phyloP scores from a whole-genome alignment of 2,888 invertebrate genomes.

The Doris montereyensis region DNA sequence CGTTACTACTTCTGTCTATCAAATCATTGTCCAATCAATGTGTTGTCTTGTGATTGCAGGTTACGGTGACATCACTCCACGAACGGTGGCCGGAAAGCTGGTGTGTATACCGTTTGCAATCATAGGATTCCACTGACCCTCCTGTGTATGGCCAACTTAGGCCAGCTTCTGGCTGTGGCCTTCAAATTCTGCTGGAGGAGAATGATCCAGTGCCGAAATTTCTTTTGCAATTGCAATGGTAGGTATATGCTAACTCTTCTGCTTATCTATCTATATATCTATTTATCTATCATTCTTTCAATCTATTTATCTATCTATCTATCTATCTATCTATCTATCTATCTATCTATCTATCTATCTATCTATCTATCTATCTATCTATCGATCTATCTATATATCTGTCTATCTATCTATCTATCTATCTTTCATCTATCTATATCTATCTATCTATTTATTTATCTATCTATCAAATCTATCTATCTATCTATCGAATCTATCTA shows the following conservation, averaged over 20 bases:
- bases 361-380: not conserved
- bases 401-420: not conserved
- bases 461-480: not conserved
- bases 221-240: too few relatives aligned
- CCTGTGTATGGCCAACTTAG: not conserved
- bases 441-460: not conserved
- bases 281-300: not conserved
- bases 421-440: not conserved
- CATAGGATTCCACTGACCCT: not conserved
- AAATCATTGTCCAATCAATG: too few relatives aligned
- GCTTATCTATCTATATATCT: not conserved
- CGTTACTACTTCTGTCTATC: too few relatives aligned
- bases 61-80: not conserved
- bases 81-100: not conserved
- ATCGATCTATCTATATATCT: not conserved
- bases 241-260: too few relatives aligned
- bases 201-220: not conserved
- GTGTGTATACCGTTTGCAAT: not conserved
- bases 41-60: not conserved
- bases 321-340: not conserved
- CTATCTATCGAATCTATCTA: too few relatives aligned
- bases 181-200: not conserved
- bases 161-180: not conserved
- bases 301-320: not conserved
- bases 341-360: not conserved